Evolutionary conservation across 2,113 vertebrate genomes (phyloP).

Genomic region (Tupaia chinensis): DNA sequence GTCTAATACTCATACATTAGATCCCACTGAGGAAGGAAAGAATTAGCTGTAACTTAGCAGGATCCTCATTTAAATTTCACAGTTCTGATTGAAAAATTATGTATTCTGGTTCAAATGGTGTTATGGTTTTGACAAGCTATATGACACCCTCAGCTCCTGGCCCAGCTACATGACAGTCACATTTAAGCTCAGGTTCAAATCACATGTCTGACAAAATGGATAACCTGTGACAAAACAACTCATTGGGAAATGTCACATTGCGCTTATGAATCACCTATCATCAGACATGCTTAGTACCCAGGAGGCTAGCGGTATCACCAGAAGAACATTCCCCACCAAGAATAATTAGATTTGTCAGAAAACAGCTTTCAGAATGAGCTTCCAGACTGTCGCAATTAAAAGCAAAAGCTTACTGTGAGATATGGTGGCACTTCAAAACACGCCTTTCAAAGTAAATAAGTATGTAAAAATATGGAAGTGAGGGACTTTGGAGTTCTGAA

Average conservation of each 20-base stretch:
- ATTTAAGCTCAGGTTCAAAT: conserved; percentile 71
- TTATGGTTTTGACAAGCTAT: conserved; percentile 44
- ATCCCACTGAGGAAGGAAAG: not conserved
- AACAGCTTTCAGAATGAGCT: conserved; percentile 67
- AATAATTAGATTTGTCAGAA: conserved; percentile 73
- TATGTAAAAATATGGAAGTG: not conserved
- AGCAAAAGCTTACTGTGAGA: conserved; percentile 37
- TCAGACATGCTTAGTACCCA: conserved; percentile 66
- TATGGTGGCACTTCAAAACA: not conserved
- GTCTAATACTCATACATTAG: not conserved
- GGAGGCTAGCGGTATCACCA: conserved; percentile 61
- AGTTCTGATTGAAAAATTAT: conserved; percentile 41
- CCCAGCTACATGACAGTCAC: conserved; percentile 60
- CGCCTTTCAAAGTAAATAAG: not conserved
- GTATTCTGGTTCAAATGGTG: conserved; percentile 52
- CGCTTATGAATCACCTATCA: conserved; percentile 72
- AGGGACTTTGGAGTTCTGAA: not conserved
- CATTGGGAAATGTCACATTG: conserved; percentile 70
- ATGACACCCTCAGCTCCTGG: conserved; percentile 27
- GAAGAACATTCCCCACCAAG: conserved; percentile 51
- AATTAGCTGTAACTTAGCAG: conserved; percentile 29
- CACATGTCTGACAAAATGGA: conserved; percentile 74
- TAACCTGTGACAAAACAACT: conserved; percentile 73
- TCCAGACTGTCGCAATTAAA: conserved; percentile 69
- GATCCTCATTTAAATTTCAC: conserved; percentile 36